Conservation (phyloP, 2,888 invertebrate species). For the Augiades crinisus region DNA sequence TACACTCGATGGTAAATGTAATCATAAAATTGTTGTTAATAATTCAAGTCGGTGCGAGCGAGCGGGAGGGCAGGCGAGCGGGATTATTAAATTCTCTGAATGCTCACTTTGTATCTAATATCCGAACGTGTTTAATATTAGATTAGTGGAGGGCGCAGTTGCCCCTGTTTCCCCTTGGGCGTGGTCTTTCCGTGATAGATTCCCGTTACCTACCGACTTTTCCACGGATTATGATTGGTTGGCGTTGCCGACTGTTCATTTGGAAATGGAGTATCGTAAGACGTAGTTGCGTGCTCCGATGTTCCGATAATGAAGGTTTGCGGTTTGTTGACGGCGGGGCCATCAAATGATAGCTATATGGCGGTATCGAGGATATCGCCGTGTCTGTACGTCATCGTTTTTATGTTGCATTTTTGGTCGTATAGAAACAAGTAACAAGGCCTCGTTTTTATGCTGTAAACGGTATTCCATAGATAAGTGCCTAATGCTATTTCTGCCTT, state of each 20-base stretch:
- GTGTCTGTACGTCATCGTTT: neutral
- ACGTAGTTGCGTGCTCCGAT: slow-evolving; percentile 32
- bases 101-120: slow-evolving; percentile 81
- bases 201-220: slow-evolving; percentile 54
- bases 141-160: slow-evolving; percentile 67
- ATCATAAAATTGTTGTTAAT: slow-evolving; percentile 81
- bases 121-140: slow-evolving; percentile 81
- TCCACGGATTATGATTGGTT: slow-evolving; percentile 72
- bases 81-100: slow-evolving; percentile 80
- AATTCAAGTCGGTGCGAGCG: slow-evolving; percentile 66
- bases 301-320: slow-evolving; percentile 26
- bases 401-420: no score
- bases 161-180: slow-evolving; percentile 54
- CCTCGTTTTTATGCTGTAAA: no score
- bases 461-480: no score
- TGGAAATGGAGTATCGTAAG: slow-evolving; percentile 54
- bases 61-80: slow-evolving; percentile 44
- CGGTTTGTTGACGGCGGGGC: no score
- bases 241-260: slow-evolving; percentile 54
- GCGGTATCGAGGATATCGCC: slow-evolving; percentile 1
- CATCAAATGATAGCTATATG: no score
- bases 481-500: no score
- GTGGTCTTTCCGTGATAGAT: slow-evolving; percentile 63
- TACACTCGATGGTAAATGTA: slow-evolving; percentile 75
- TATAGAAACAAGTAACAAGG: no score